Evolutionary conservation across 2,113 vertebrate species (phyloP).

Genomic region (Callocephalon fimbriatum): DNA sequence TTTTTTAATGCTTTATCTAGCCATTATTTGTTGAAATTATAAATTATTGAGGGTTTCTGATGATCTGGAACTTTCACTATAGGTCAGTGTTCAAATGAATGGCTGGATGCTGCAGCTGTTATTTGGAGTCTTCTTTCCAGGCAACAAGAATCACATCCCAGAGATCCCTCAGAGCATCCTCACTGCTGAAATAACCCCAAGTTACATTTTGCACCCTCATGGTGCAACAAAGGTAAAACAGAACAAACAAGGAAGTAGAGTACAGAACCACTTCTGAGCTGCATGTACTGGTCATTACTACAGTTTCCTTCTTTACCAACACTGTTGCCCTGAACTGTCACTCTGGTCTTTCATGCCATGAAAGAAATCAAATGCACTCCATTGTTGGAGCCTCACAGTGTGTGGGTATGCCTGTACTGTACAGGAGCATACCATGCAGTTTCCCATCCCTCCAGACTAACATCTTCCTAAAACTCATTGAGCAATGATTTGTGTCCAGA

Average conservation of each 20-base stretch:
- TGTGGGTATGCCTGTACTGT: neutral
- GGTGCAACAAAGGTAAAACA: neutral
- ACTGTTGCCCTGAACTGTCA: neutral
- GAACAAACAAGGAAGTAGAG: neutral
- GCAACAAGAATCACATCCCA: neutral
- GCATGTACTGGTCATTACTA: neutral
- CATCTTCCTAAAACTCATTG: neutral
- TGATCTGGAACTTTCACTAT: neutral
- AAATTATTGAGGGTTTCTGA: neutral
- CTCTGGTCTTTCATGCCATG: neutral
- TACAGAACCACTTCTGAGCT: neutral
- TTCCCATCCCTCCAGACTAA: neutral
- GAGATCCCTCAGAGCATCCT: neutral
- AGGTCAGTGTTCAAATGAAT: neutral
- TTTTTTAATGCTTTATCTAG: neutral
- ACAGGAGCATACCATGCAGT: neutral
- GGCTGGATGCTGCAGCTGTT: neutral
- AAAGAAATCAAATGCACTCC: neutral
- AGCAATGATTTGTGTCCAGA: neutral
- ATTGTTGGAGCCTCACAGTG: neutral
- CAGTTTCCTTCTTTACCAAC: neutral
- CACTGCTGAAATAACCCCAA: neutral
- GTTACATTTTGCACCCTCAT: neutral
- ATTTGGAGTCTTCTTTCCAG: neutral
- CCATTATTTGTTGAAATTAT: neutral